Conservation (phyloP, 1,140 invertebrate species). For the Oncopodura yosiiana region DNA sequence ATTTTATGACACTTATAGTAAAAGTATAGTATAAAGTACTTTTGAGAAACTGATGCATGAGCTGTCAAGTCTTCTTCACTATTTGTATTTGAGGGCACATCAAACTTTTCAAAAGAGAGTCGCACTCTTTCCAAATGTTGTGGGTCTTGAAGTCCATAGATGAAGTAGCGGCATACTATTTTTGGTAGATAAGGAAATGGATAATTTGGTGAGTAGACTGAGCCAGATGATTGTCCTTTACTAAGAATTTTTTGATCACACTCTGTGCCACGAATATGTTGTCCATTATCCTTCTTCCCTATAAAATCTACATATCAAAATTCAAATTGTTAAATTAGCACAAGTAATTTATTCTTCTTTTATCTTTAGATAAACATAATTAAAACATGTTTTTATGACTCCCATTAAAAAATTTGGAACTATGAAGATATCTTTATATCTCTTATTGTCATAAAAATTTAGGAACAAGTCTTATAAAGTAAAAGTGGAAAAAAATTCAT, state of each 20-base stretch:
- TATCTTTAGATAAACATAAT: too few relatives aligned
- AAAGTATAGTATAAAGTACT: too few relatives aligned
- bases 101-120: conserved; percentile 75
- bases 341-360: too few relatives aligned
- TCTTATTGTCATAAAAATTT: too few relatives aligned
- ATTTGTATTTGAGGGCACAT: conserved; percentile 70
- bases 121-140: conserved; percentile 87
- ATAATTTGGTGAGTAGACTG: conserved; percentile 89
- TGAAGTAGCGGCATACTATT: conserved; percentile 92
- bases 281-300: conserved; percentile 74
- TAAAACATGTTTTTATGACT: too few relatives aligned
- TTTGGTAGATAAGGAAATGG: conserved; percentile 87
- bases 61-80: conserved; percentile 50
- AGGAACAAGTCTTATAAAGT: too few relatives aligned
- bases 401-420: too few relatives aligned
- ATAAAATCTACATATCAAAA: conserved; percentile 69
- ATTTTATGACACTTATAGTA: too few relatives aligned
- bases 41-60: conserved; percentile 3
- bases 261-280: conserved; percentile 87
- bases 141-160: conserved; percentile 91
- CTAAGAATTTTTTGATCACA: conserved; percentile 95
- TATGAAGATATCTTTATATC: too few relatives aligned
- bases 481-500: too few relatives aligned
- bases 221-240: conserved; percentile 76
- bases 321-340: not conserved